Evolutionary conservation across 2,888 invertebrate species (phyloP), one percentile per base, ranked within the genome.

Genomic region (Saturnia pavonia): DNA sequence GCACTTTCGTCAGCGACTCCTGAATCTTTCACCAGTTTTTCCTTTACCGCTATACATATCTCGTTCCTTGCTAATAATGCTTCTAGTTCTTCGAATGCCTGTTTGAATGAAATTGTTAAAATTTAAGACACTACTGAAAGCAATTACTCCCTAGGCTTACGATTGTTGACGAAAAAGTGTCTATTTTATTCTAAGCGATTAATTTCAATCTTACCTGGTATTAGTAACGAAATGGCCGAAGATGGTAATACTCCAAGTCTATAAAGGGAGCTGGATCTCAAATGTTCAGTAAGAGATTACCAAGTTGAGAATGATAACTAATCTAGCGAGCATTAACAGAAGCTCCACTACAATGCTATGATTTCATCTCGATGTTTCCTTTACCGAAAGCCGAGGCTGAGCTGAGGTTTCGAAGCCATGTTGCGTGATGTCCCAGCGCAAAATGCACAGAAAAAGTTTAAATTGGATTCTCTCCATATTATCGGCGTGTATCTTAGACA

Each of bases 41-140:
- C 99, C 83, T 99, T 99, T 70, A 97, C 96, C 0, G 99, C 99
- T 78, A 99, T 98, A 92, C 99, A 99, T 89, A 99, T 97, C 76
- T 96, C 96, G 87, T 97, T 95, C 78, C 96, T 95, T 0, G 97
- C 96, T 70, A 99, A 92, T 60, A 98, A 91, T 71, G 97, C 97
- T 87, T 99, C 98, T 75, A 99, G 91, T 84, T 98, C 99, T 87
- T 98, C 98, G 83, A 98, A 99, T 14, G 99, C 99, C 99, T 99
- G 94, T 11, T 70, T 22, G 71, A 51, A 70, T 67, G 25, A 19
- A 1, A 57, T 16, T 3, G 45, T 48, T 68, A 8, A 57, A n/a
- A 25, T 69, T 69, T 43, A 14, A 51, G n/a, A 14, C 14, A 72
- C 9, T 68, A 43, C n/a, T n/a, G 69, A 71, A 68, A 51, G 60